Percentiles rank a stretch among this genome's conserved stretches.
Evolutionary conservation across 2,797 vertebrate genomes (phyloP).

Genomic region (Spinibarbus caldwelli): DNA sequence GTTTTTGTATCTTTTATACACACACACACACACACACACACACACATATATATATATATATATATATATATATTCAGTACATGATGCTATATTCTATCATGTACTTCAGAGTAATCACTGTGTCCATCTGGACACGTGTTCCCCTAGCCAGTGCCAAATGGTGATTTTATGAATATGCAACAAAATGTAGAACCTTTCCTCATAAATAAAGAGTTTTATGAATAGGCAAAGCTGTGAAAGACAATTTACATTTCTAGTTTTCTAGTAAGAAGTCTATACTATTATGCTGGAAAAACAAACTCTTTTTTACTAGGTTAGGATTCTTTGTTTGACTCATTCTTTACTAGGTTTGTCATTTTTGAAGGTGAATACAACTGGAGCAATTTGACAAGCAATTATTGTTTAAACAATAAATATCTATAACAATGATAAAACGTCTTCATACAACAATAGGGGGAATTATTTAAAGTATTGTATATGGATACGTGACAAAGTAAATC

Average conservation of each 20-base stretch:
- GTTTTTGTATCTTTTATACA: constrained; percentile 56
- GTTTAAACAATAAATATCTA: background rate
- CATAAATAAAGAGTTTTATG: constrained; percentile 77
- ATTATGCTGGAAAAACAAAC: background rate
- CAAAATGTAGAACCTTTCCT: constrained; percentile 79
- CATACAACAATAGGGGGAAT: background rate
- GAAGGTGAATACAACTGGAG: background rate
- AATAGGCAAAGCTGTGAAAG: background rate
- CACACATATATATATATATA: too few species aligned
- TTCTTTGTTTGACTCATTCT: background rate
- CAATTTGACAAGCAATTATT: background rate
- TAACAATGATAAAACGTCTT: background rate
- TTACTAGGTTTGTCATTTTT: background rate
- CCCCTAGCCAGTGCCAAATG: constrained; percentile 77
- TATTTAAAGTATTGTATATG: background rate
- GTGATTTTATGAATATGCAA: constrained; percentile 87
- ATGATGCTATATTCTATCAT: background rate
- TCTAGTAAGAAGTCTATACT: background rate
- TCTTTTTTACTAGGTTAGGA: background rate
- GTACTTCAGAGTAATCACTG: background rate
- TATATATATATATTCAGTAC: background rate
- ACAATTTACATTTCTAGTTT: background rate
- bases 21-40: background rate
- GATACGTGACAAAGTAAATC: background rate
- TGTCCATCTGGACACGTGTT: constrained; percentile 61